phyloP scores from a whole-genome alignment of 2,113 vertebrate genomes.

The Tachysurus fulvidraco region DNA sequence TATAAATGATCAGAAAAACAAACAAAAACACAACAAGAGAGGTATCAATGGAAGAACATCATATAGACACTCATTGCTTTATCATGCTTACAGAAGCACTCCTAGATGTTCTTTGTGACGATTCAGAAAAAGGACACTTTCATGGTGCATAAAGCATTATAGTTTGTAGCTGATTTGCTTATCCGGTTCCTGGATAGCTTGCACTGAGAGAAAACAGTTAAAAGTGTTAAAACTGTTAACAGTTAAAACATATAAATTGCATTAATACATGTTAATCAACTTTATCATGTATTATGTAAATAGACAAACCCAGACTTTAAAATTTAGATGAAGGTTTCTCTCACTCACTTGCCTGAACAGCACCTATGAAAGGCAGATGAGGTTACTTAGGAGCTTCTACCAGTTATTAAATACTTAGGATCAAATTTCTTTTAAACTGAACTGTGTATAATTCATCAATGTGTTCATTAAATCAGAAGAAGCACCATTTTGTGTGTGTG shows the following conservation, averaged over 20 bases:
- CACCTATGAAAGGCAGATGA: neutral
- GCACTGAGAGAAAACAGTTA: neutral
- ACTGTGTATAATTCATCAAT: neutral
- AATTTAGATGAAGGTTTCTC: neutral
- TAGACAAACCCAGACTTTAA: neutral
- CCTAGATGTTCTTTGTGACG: neutral
- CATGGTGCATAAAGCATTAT: neutral
- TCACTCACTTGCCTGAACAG: neutral
- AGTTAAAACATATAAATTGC: neutral
- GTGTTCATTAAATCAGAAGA: neutral
- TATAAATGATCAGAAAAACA: neutral
- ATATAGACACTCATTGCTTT: neutral
- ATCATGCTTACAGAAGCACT: neutral
- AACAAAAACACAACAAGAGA: neutral
- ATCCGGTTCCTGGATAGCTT: neutral
- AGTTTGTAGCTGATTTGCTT: neutral
- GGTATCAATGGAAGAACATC: neutral
- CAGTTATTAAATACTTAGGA: neutral
- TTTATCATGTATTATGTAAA: neutral
- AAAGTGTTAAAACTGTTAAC: neutral
- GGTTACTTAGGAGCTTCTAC: neutral
- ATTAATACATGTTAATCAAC: neutral
- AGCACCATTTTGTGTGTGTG: neutral
- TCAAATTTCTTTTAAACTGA: neutral
- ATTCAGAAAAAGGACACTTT: neutral